Base-by-base conservation (phyloP, 2,797 vertebrate genomes). In the Argya squamiceps region DNA sequence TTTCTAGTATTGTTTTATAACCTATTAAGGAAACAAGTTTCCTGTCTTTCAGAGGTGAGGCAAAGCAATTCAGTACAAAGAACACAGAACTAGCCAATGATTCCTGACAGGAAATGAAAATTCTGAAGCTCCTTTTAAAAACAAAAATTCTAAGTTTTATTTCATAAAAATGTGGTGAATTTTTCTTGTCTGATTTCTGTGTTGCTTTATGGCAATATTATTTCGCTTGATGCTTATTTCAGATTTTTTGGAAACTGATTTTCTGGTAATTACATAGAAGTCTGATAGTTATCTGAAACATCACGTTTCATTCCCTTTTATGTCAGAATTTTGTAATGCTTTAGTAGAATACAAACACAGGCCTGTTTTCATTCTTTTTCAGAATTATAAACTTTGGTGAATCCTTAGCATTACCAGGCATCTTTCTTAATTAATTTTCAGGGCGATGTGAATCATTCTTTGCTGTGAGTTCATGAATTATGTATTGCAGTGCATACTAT, bases 401-500 rank as follows among this genome's bases (percentile, higher is more conserved):
- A 86, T 79, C 65, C 37, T 69, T 65, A 93, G 50, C 43, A 81
- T 73, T 73, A 83, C 15, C 32, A 55, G 18, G 14, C 59, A 84
- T 84, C 30, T 90, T 93, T 93, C 78, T 89, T 91, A 93, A 89
- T 91, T 91, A 89, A 93, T 92, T 93, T 84, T 88, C 75, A 89
- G 91, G 91, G 73, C 36, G 1, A 89, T 44, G 55, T 83, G 76
- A 95, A 92, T 94, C 62, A 56, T 55, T 93, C 91, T 91, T 88
- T 85, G 64, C 65, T 58, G 50, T 36, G 34, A 55, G 55, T 71
- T 97, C 96, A 97, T 97, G 81, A 92, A 94, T 94, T 93, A 92
- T 96, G 73, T 49, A 92, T 94, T 70, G 22, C 44, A 81, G 63
- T 18, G 1, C 65, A 92, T 84, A 84, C 79, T 69, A 81, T 81